Base-by-base conservation (phyloP, 2,797 vertebrate species). In the Trachurus trachurus region DNA sequence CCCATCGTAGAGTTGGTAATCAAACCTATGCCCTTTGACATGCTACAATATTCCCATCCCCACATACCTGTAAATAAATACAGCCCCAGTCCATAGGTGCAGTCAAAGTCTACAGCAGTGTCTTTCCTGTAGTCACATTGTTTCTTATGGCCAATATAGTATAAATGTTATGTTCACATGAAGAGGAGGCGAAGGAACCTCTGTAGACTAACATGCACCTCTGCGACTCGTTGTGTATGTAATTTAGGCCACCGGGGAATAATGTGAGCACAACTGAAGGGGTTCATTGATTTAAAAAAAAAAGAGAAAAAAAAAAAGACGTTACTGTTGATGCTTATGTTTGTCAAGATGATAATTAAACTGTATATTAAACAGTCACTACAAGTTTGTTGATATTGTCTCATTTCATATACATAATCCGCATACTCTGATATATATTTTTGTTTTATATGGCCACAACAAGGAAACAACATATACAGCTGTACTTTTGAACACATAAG, bases 281-380 rank as follows among this genome's bases (percentile, higher is more conserved):
- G 89, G 88, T 82, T 89, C 84, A 84, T 89, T 88, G 80, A 76
- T 89, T 37, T 37, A 37, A 37, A 37, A 37, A 37, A 37, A 37
- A 37, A 37, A 34, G 6, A 1, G 31, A 37, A 37, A 37, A 37
- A 37, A 37, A 40, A 81, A 92, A 92, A 89, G 70, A 90, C 80
- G 64, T 92, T 89, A 91, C 71, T 94, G 93, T 93, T 91, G 60
- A 93, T 94, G 93, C 93, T 91, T 92, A 92, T 94, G 92, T 93
- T 95, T 94, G 93, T 95, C 81, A 74, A 93, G 78, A 89, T 87
- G 84, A 82, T 88, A 82, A 92, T 93, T 92, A 93, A 93, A 91
- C 87, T 94, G 92, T 94, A 92, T 90, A 95, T 93, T 93, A 94
- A 95, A 94, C 83, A 81, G 81, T 88, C 80, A 83, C 63, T 78